Evolutionary conservation across 2,888 invertebrate species (phyloP), one percentile per base, ranked within the genome.

Genomic region (Teleiodes luculella): DNA sequence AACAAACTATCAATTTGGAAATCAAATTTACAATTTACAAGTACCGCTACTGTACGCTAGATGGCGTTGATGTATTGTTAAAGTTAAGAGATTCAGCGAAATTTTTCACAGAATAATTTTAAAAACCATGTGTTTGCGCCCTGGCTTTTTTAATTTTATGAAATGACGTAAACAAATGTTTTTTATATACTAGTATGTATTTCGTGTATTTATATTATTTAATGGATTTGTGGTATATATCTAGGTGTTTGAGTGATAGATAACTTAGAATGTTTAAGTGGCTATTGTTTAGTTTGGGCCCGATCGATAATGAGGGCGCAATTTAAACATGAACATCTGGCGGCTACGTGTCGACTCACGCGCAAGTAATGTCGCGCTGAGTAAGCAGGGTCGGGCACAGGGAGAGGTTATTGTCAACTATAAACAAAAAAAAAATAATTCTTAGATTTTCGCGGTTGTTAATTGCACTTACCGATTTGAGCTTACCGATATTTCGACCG

Each of bases 311-410:
- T 66, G 70, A 70, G 68, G 70, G 66, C 70, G 62, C 66, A 68
- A 72, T 67, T 66, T 67, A 73, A 77, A 78, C 76, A 78, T 67
- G 76, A 68, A 68, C 79, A 78, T 79, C 70, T 78, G 78, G 68
- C 63, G 63, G 59, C 56, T 57, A 10, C n/a, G 39, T 62, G 62
- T 57, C 57, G 58, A 61, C 60, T 61, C 63, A 24, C 56, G 64
- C 58, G 61, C 61, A 66, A 61, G 49, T 62, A 61, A 62, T 57
- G 51, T 61, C 63, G 56, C 60, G 39, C 43, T 43, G 43, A 43
- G 43, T 43, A 28, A 43, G 43, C 43, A 43, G 58, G 37, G 51
- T 31, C 28, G 28, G 41, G 28, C 24, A 3, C 28, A 28, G 6
- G 7, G 24, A 28, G 7, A n/a, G 35, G 52, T 43, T 20, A 41